Percentiles rank a stretch among this genome's conserved stretches.
phyloP scores from a whole-genome alignment of 2,888 invertebrate species.

The Pantelozetes paolii region DNA sequence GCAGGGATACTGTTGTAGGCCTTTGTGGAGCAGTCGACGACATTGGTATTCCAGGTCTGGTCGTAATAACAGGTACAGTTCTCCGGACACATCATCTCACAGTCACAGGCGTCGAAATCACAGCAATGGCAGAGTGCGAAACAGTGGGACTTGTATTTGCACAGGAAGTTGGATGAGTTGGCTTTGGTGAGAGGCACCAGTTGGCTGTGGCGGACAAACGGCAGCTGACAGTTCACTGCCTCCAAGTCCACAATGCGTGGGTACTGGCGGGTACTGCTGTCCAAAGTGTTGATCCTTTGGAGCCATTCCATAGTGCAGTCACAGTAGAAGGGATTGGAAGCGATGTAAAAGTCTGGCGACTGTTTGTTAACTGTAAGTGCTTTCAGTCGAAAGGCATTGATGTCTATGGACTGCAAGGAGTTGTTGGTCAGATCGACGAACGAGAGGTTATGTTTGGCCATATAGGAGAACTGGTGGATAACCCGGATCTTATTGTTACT shows the following conservation, averaged over 20 bases:
- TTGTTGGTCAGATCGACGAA: slow-evolving; percentile 88
- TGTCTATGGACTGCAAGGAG: slow-evolving; percentile 80
- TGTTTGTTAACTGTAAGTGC: slow-evolving; percentile 54
- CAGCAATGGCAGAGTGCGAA: slow-evolving; percentile 83
- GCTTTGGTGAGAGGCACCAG: slow-evolving; percentile 57
- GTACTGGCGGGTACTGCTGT: slow-evolving; percentile 63
- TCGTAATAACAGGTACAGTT: slow-evolving; percentile 86
- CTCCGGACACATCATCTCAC: slow-evolving; percentile 82
- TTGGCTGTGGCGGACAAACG: slow-evolving; percentile 62
- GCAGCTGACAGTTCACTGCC: slow-evolving; percentile 72
- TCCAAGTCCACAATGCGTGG: slow-evolving; percentile 76
- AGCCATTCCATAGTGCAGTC: slow-evolving; percentile 89
- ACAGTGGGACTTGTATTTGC: slow-evolving; percentile 77
- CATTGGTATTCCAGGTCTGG: slow-evolving; percentile 77
- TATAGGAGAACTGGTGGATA: slow-evolving; percentile 82
- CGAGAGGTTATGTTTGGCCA: slow-evolving; percentile 79
- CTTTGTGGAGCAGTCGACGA: slow-evolving; percentile 74
- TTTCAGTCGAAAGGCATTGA: slow-evolving; percentile 76
- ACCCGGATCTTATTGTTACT: slow-evolving; percentile 81
- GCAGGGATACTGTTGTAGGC: slow-evolving; percentile 60
- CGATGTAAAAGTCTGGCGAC: slow-evolving; percentile 75
- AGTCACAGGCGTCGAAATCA: slow-evolving; percentile 85
- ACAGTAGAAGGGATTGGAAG: slow-evolving; percentile 78
- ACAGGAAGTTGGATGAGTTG: slow-evolving; percentile 74
- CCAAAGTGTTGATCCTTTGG: slow-evolving; percentile 74